phyloP scores from a whole-genome alignment of 2,113 vertebrate species.

The Hemiprocne comata region DNA sequence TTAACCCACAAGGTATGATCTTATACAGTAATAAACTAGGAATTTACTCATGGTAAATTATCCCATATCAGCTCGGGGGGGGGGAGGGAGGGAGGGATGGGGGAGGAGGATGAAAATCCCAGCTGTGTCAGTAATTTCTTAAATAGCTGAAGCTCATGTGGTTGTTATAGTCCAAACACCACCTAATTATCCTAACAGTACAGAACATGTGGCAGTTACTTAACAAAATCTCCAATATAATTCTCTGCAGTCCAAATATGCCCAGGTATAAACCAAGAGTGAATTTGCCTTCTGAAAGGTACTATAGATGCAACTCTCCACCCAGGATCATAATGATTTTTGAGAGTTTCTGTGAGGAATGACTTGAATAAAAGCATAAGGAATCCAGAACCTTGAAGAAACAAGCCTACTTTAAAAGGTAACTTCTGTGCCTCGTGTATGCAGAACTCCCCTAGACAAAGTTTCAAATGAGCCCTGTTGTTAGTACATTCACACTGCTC shows the following conservation, averaged over 20 bases:
- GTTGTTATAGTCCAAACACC: constrained; percentile 13
- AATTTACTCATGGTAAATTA: not conserved
- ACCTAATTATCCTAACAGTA: constrained; percentile 21
- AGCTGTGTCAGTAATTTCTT: constrained; percentile 6
- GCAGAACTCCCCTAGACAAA: not conserved
- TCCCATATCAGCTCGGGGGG: not conserved
- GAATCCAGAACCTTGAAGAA: not conserved
- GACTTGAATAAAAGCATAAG: not conserved
- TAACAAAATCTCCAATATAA: not conserved
- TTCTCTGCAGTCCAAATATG: not conserved
- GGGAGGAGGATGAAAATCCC: not conserved
- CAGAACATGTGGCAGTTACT: not conserved
- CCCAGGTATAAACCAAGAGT: not conserved
- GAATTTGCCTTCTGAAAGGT: not conserved
- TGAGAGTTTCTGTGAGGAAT: not conserved
- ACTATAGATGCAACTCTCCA: not conserved
- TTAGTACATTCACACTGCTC: not conserved
- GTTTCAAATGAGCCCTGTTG: constrained; percentile 8
- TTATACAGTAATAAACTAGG: not conserved
- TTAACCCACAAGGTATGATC: not conserved
- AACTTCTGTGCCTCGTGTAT: not conserved
- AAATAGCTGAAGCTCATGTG: constrained; percentile 35
- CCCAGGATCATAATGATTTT: not conserved
- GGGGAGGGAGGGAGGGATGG: not conserved
- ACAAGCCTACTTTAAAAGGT: not conserved